Base-by-base conservation (phyloP, 1,140 invertebrate genomes). In the Cepaea nemoralis region DNA sequence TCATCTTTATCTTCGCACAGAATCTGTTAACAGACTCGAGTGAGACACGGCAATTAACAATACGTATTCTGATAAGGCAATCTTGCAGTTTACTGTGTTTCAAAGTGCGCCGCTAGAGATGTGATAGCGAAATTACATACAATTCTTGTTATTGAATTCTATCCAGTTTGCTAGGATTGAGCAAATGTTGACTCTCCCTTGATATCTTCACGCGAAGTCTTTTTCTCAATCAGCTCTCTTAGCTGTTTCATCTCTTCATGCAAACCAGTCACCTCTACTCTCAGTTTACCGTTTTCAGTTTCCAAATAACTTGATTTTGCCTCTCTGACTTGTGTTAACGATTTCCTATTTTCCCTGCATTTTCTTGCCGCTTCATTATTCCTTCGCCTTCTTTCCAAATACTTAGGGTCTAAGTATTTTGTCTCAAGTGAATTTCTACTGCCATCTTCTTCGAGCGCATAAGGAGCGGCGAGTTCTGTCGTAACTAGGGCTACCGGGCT, bases 201-300 rank as follows among this genome's bases (percentile, higher is more conserved):
- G 16, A 84, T 59, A 0, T 77, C 81, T 75, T 84, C 79, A 66
- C 84, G 82, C 67, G 83, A 37, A 14, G 81, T 83, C 80, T 89
- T 89, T 82, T 87, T 88, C 55, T 90, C 89, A 48, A 94, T 85
- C 77, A 94, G 90, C 82, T 92, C 93, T 84, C 97, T 96, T 0
- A 98, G 93, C 82, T 94, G 95, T n/a, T 96, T 96, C 55, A 98
- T 96, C 90, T 99, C 97, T 0, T 95, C 95, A 14, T 97, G 96
- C 5, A 99, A 93, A 80, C 95, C 93, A 74, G 96, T 95, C 83
- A 98, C 92, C 91, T 98, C 95, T 0, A 94, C 95, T 87, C 97
- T 95, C 0, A 98, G 93, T 87, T 96, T 94, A 27, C 87, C 89
- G 85, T 93, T 94, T 93, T 94, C 92, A 93, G 94, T 85, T 93